phyloP scores from a whole-genome alignment of 1,140 invertebrate species.

The Vanessa tameamea region DNA sequence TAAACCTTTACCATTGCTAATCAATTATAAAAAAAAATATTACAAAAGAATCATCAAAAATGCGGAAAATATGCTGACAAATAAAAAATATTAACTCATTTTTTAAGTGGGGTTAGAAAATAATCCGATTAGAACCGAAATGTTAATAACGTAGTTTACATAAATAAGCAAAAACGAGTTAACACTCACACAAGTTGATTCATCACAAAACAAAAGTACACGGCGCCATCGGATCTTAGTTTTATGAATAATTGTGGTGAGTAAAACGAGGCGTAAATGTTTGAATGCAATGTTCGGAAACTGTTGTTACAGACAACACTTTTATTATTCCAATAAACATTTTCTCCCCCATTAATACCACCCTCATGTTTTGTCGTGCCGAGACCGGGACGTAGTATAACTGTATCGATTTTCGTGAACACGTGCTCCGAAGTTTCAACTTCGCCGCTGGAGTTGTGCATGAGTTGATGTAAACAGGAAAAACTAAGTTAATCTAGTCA shows the following conservation, averaged over 20 bases:
- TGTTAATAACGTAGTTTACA: too few relatives aligned
- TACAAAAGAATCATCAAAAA: too few relatives aligned
- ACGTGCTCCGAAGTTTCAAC: slow-evolving; percentile 24
- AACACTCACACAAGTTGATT: slow-evolving; percentile 23
- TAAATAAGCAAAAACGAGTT: too few relatives aligned
- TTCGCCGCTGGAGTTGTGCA: not conserved
- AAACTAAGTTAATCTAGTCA: not conserved
- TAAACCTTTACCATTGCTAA: too few relatives aligned
- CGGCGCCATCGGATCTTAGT: slow-evolving; percentile 10
- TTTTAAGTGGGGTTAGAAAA: not conserved
- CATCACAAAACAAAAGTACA: slow-evolving; percentile 18
- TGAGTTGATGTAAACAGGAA: slow-evolving; percentile 9
- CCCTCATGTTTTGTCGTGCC: slow-evolving; percentile 50
- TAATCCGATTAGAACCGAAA: too few relatives aligned
- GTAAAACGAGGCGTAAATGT: slow-evolving; percentile 22
- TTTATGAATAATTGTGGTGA: slow-evolving; percentile 12
- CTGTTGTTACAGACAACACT: slow-evolving; percentile 43
- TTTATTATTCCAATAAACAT: slow-evolving; percentile 66
- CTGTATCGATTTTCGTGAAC: slow-evolving; percentile 56
- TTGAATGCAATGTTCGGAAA: slow-evolving; percentile 20
- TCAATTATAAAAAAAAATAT: too few relatives aligned
- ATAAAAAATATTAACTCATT: not conserved
- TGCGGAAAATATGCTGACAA: too few relatives aligned
- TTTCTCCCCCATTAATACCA: slow-evolving; percentile 53
- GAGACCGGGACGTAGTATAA: slow-evolving; percentile 54